Conservation (phyloP, 1,140 invertebrate genomes). For the Phocides pigmalion region DNA sequence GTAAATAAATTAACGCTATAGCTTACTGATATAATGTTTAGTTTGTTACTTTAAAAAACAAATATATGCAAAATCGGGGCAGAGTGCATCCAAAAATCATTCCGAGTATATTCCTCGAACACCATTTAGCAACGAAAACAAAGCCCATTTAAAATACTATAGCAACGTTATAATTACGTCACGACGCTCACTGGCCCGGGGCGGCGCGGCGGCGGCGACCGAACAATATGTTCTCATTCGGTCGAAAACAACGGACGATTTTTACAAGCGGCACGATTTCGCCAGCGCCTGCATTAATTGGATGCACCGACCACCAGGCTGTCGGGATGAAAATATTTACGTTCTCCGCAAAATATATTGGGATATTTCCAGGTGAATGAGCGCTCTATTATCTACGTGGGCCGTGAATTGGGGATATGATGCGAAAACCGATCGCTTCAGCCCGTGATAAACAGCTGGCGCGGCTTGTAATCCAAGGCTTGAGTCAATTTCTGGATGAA, state of each 20-base stretch:
- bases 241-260: constrained; percentile 50
- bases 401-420: constrained; percentile 50
- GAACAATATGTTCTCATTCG: constrained; percentile 48
- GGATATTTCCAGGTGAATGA: constrained; percentile 64
- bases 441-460: constrained; percentile 56
- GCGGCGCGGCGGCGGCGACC: constrained; percentile 18
- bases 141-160: constrained; percentile 29
- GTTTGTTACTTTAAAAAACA: too few species aligned
- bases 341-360: constrained; percentile 59
- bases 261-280: constrained; percentile 54
- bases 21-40: too few species aligned
- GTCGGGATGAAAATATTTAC: constrained; percentile 61
- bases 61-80: too few species aligned
- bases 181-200: constrained; percentile 19
- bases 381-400: constrained; percentile 54
- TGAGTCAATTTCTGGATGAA: constrained; percentile 51
- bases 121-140: constrained; percentile 28
- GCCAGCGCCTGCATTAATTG: constrained; percentile 60
- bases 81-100: not conserved
- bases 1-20: too few species aligned
- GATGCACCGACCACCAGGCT: constrained; percentile 58
- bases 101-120: not conserved
- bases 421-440: constrained; percentile 57
- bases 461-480: constrained; percentile 57
- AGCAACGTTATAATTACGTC: constrained; percentile 35